Conservation (phyloP, 2,113 vertebrate species). For the Ascaphus truei region DNA sequence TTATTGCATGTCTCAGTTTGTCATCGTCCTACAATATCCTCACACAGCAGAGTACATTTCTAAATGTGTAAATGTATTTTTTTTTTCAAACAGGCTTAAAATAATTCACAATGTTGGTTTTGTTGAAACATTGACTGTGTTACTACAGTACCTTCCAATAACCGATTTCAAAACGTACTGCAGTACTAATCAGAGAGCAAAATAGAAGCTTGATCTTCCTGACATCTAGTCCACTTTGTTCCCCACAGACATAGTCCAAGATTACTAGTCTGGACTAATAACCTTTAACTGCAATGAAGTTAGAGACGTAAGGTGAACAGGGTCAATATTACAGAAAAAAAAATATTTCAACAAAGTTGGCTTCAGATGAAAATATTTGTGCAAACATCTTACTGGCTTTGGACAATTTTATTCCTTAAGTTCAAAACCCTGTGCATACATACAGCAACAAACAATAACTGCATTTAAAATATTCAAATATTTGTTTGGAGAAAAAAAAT, state of each 20-base stretch:
- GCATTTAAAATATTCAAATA: no score
- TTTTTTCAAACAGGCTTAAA: not conserved
- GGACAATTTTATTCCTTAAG: not conserved
- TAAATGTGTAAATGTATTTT: not conserved
- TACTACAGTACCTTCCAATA: constrained; percentile 1
- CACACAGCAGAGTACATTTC: not conserved
- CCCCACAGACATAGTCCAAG: not conserved
- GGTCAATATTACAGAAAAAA: not conserved
- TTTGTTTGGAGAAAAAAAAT: no score
- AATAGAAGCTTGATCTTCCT: not conserved
- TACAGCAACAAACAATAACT: no score
- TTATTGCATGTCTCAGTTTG: constrained; percentile 15
- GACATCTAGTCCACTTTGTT: not conserved
- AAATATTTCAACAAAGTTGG: not conserved
- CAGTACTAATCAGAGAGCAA: not conserved
- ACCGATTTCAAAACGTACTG: not conserved
- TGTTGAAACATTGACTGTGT: no score
- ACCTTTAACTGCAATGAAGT: constrained; percentile 4
- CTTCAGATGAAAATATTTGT: constrained; percentile 8
- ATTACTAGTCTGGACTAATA: not conserved
- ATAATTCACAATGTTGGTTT: no score
- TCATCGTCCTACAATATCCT: not conserved
- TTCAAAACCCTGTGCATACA: no score
- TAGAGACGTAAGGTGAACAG: not conserved
- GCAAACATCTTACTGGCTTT: not conserved